Percentiles rank a stretch among this genome's conserved stretches.
phyloP scores from a whole-genome alignment of 2,888 invertebrate genomes.

The Orchestes rusci region DNA sequence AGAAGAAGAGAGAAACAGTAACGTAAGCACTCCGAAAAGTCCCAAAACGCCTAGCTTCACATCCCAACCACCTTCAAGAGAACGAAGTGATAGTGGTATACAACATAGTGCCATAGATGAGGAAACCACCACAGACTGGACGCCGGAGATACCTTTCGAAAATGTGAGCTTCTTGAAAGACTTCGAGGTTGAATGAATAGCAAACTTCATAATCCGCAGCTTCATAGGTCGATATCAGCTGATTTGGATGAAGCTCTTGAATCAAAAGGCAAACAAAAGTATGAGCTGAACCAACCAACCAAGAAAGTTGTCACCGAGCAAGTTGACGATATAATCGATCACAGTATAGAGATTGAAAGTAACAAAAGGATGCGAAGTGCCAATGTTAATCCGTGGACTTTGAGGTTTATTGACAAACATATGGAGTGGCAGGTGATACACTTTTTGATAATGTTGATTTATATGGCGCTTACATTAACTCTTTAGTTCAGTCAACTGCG shows the following conservation, averaged over 20 bases:
- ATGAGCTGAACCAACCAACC: slow-evolving; percentile 37
- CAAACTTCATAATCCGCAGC: slow-evolving; percentile 27
- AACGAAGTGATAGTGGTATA: slow-evolving; percentile 43
- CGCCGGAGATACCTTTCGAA: slow-evolving; percentile 86
- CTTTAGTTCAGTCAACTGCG: slow-evolving; percentile 71
- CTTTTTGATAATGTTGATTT: slow-evolving; percentile 1
- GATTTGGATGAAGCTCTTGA: slow-evolving; percentile 41
- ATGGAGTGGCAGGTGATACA: slow-evolving; percentile 66
- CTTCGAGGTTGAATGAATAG: background rate
- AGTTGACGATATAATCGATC: slow-evolving; percentile 72
- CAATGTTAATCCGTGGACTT: slow-evolving; percentile 79
- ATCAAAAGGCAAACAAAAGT: slow-evolving; percentile 38
- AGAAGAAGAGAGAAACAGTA: slow-evolving; percentile 35
- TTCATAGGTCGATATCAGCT: slow-evolving; percentile 38
- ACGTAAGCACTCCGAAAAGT: slow-evolving; percentile 39
- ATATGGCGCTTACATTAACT: slow-evolving; percentile 10
- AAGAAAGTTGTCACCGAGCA: slow-evolving; percentile 28
- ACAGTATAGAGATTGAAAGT: slow-evolving; percentile 81
- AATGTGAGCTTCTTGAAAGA: slow-evolving; percentile 52
- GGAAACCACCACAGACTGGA: slow-evolving; percentile 77
- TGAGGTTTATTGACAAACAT: slow-evolving; percentile 74
- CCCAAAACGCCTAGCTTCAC: slow-evolving; percentile 35
- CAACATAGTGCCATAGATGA: slow-evolving; percentile 58
- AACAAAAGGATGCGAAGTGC: slow-evolving; percentile 82
- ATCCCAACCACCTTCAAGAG: slow-evolving; percentile 32